Percentiles rank a stretch among this genome's conserved stretches.
Conservation (phyloP, 2,113 vertebrate genomes). For the Cyprinus carpio region DNA sequence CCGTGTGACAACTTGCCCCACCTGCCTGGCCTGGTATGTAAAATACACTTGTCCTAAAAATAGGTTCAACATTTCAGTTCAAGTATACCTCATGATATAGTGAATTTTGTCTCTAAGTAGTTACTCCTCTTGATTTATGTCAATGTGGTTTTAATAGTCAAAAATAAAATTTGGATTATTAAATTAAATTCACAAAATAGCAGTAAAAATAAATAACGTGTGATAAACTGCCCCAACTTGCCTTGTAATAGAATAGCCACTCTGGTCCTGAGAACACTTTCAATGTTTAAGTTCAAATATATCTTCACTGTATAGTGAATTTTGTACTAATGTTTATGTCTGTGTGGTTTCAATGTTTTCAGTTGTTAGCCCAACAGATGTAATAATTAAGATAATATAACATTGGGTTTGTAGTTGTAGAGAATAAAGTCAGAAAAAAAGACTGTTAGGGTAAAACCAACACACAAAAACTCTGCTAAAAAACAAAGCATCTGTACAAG, state of each 20-base stretch:
- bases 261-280: neutral
- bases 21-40: neutral
- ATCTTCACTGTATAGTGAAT: neutral
- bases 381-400: neutral
- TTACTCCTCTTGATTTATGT: neutral
- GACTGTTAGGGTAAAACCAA: neutral
- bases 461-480: neutral
- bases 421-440: neutral
- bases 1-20: neutral
- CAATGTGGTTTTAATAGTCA: neutral
- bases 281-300: neutral
- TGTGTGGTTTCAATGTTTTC: neutral
- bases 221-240: too few species aligned
- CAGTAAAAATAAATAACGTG: too few species aligned
- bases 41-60: neutral
- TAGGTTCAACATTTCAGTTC: neutral
- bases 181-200: too few species aligned
- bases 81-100: neutral
- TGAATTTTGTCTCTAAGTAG: too few species aligned
- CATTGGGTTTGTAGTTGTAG: neutral
- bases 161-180: too few species aligned
- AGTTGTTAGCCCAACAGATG: neutral
- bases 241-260: neutral
- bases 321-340: neutral
- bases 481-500: neutral